Evolutionary conservation across 1,140 invertebrate genomes (phyloP), one percentile per base, ranked within the genome.

Genomic region (Uloborus diversus): DNA sequence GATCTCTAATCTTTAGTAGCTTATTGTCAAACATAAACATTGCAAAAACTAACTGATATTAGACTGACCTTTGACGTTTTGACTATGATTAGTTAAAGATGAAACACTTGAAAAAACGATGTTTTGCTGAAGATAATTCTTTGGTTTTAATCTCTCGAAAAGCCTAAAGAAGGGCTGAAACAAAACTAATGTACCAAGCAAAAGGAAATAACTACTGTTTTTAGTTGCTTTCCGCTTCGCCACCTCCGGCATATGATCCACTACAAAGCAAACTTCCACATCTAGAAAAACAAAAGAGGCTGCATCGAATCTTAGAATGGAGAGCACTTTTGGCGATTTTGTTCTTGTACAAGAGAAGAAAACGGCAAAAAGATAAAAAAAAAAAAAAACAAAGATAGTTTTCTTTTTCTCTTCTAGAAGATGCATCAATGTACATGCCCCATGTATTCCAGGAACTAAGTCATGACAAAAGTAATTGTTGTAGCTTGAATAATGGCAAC

Each of bases 391-490:
- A 17, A 56, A 35, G n/a, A 25, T 3, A 53, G 2, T 14, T 27
- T 17, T 25, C 28, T 70, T 23, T 32, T 57, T 35, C 20, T 57
- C 37, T 20, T 51, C 25, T 33, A 37, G 28, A 70, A 27, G 17
- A 69, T 69, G 66, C 23, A 30, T 47, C 69, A 20, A 4, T 14
- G 7, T 23, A 28, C 70, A 73, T 62, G 57, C 33, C 32, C 70
- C 70, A 47, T 61, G 53, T 59, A 73, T 37, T 62, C 27, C 37
- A 32, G 20, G 37, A 9, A 17, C 70, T 30, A n/a, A 42, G 37
- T 61, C 56, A 47, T 61, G 70, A 73, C 70, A 73, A 27, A 49
- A 49, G 70, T 73, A 73, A 73, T 73, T 73, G 70, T 73, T 61
- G 70, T 73, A 73, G 33, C 70, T 59, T 73, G 70, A 73, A 73